Conservation (phyloP, 2,797 vertebrate species). For the Chrysolophus pictus region DNA sequence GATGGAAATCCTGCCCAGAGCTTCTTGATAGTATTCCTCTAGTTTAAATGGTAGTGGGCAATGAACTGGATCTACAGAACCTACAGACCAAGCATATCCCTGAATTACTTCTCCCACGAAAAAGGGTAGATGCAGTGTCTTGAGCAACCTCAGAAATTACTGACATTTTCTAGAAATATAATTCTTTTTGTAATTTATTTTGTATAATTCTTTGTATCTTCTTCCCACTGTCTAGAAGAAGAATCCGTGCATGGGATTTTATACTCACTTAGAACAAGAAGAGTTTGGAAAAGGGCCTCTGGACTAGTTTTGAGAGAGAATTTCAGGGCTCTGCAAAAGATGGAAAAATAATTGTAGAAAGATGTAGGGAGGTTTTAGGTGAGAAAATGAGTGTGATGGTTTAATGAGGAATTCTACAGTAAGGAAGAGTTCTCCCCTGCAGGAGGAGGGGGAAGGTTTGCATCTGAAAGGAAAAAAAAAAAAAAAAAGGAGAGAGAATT, state of each 20-base stretch:
- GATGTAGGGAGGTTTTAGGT: neutral
- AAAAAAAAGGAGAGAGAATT: neutral
- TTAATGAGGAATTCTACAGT: neutral
- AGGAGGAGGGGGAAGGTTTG: neutral
- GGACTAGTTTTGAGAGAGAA: neutral
- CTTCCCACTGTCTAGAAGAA: neutral
- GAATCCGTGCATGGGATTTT: neutral
- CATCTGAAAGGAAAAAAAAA: neutral
- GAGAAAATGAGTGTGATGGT: neutral
- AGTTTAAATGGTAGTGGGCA: neutral
- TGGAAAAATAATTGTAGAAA: neutral
- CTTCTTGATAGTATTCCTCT: neutral
- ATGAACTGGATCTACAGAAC: neutral
- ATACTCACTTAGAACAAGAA: neutral
- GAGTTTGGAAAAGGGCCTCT: neutral
- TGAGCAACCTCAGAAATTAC: neutral
- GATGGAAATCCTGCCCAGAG: neutral
- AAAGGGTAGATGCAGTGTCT: neutral
- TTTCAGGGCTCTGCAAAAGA: neutral
- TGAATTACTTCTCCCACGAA: neutral
- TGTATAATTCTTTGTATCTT: no score
- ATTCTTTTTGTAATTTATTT: neutral
- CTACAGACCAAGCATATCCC: neutral
- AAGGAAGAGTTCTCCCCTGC: neutral
- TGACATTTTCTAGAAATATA: neutral